Evolutionary conservation across 1,140 invertebrate species (phyloP).

Genomic region (Papilio dardanus): DNA sequence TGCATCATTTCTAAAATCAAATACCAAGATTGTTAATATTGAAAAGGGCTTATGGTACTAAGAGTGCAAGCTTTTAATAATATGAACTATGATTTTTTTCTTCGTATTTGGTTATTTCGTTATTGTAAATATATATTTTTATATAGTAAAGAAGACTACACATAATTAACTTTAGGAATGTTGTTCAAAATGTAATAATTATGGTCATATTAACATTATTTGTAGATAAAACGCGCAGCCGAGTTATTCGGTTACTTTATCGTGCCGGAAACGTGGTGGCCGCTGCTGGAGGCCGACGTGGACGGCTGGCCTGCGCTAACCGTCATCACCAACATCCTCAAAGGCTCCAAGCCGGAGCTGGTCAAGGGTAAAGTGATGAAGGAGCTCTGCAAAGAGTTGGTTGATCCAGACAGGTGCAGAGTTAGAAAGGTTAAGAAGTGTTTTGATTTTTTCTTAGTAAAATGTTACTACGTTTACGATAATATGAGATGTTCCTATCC

Average conservation of each 20-base stretch:
- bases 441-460: background rate
- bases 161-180: too few relatives aligned
- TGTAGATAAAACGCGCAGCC: slow-evolving; percentile 81
- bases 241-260: slow-evolving; percentile 90
- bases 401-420: slow-evolving; percentile 68
- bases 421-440: slow-evolving; percentile 62
- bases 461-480: background rate
- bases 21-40: too few relatives aligned
- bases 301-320: slow-evolving; percentile 79
- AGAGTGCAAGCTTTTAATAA: too few relatives aligned
- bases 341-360: slow-evolving; percentile 75
- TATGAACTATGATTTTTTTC: too few relatives aligned
- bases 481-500: too few relatives aligned
- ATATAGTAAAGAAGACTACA: too few relatives aligned
- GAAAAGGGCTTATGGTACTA: too few relatives aligned
- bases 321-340: slow-evolving; percentile 73
- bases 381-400: slow-evolving; percentile 75
- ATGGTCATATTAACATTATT: background rate
- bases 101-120: too few relatives aligned
- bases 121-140: too few relatives aligned
- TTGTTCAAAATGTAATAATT: too few relatives aligned
- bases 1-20: too few relatives aligned
- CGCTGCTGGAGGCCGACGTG: slow-evolving; percentile 82
- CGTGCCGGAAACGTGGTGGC: slow-evolving; percentile 83
- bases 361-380: slow-evolving; percentile 77